Evolutionary conservation across 2,888 invertebrate genomes (phyloP).

Genomic region (Euzetes globulus): DNA sequence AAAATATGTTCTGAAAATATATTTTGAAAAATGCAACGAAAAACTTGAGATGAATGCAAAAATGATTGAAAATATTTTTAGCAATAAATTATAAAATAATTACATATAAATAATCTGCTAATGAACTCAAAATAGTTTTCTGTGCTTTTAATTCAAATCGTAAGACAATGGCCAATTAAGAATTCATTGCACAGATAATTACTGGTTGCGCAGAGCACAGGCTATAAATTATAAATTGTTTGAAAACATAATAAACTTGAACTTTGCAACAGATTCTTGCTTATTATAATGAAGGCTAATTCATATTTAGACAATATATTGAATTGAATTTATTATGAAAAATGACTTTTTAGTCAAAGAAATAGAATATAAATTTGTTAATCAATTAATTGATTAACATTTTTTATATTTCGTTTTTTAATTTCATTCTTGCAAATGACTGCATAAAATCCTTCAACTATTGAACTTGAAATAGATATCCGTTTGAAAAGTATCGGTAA

Average conservation of each 20-base stretch:
- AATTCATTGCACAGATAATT: background rate
- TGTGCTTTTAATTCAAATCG: background rate
- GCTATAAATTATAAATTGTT: background rate
- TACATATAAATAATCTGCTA: slow-evolving; percentile 8
- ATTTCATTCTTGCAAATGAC: no score
- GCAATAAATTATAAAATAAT: background rate
- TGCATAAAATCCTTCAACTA: background rate
- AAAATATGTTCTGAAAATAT: background rate
- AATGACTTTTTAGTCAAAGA: no score
- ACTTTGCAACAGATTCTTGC: background rate
- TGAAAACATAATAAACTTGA: background rate
- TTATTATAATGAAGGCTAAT: background rate
- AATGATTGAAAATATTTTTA: background rate
- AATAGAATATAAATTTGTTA: no score
- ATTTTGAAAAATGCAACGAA: background rate
- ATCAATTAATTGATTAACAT: no score
- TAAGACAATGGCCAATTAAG: background rate
- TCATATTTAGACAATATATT: background rate
- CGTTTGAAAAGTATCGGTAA: background rate
- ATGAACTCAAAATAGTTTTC: slow-evolving; percentile 2
- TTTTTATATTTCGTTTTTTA: no score
- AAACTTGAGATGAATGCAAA: background rate
- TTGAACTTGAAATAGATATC: slow-evolving; percentile 18
- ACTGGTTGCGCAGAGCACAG: background rate
- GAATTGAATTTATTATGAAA: no score